These are phyloP conservation scores for Chiridota heheva DNA, from an alignment of 35 echinoderm and acorn worm genomes.

Conservation along the genomic window DNA sequence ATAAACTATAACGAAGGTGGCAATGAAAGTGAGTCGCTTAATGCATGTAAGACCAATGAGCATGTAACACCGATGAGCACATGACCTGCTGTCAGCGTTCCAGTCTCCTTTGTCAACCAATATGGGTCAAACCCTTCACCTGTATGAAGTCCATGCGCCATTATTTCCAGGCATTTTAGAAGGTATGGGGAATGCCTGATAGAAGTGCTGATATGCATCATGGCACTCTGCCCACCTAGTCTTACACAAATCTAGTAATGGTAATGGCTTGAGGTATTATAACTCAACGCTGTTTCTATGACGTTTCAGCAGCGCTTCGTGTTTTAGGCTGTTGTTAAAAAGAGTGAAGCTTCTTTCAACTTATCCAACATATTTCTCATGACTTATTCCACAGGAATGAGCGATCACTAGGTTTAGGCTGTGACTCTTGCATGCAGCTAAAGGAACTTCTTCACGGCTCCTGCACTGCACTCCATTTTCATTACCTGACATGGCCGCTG, in stretches of 20 bases:
- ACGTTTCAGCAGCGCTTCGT: slow-evolving; percentile 23
- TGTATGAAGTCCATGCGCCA: neutral
- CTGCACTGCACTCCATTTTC: too few relatives aligned
- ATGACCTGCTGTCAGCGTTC: too few relatives aligned
- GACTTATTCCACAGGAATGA: slow-evolving; percentile 16
- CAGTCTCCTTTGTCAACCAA: neutral
- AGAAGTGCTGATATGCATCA: slow-evolving; percentile 48
- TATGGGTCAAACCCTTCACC: neutral
- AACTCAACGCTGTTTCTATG: neutral
- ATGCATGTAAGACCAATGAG: neutral
- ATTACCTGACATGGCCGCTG: too few relatives aligned
- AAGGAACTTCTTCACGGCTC: too few relatives aligned
- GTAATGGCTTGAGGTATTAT: slow-evolving; percentile 12
- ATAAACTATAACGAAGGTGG: neutral
- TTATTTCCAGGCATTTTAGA: neutral
- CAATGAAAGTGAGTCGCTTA: neutral
- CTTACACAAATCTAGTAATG: slow-evolving; percentile 23
- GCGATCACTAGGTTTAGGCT: slow-evolving; percentile 48
- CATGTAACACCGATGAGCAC: neutral
- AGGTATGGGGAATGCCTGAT: slow-evolving; percentile 19
- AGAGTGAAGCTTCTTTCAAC: slow-evolving; percentile 42
- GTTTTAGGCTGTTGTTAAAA: slow-evolving; percentile 31
- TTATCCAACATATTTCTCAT: slow-evolving; percentile 44
- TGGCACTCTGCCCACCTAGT: slow-evolving; percentile 46
- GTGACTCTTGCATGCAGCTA: slow-evolving; percentile 42